Conservation (phyloP, 2,113 vertebrate species). For the Otolemur garnettii region DNA sequence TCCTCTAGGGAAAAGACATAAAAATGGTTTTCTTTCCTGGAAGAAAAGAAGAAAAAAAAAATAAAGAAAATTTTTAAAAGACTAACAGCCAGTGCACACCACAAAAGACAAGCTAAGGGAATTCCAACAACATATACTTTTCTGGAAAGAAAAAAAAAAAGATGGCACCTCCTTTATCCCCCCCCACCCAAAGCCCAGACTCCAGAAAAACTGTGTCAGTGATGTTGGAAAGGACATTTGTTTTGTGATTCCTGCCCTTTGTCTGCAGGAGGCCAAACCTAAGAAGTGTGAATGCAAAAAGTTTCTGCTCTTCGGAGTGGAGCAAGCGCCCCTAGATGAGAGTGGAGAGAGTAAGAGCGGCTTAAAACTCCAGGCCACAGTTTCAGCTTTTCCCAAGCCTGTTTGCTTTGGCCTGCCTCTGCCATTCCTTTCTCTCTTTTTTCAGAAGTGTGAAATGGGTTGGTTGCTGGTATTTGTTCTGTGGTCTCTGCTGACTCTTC, state of each 20-base stretch:
- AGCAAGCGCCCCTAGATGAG: constrained; percentile 82
- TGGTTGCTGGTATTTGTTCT: constrained; percentile 91
- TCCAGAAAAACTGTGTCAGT: constrained; percentile 73
- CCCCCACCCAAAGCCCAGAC: constrained; percentile 31
- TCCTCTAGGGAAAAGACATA: background rate
- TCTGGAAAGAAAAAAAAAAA: constrained; percentile 77
- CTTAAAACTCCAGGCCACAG: constrained; percentile 87
- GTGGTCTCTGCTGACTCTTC: constrained; percentile 90
- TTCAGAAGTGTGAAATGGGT: constrained; percentile 93
- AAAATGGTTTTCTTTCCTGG: constrained; percentile 67
- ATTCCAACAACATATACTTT: constrained; percentile 78
- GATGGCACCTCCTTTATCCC: background rate
- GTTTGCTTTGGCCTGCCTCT: constrained; percentile 89
- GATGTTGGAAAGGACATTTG: constrained; percentile 78
- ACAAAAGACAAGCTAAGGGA: constrained; percentile 73
- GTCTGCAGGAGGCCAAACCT: constrained; percentile 78
- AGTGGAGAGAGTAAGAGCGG: constrained; percentile 83
- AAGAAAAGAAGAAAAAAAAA: constrained; percentile 28
- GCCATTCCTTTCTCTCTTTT: constrained; percentile 91
- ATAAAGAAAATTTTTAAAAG: background rate
- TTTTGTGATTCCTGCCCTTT: constrained; percentile 78
- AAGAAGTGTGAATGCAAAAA: constrained; percentile 73
- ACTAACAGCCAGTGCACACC: constrained; percentile 13
- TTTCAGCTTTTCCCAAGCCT: constrained; percentile 88
- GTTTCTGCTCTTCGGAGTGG: constrained; percentile 79